Evolutionary conservation across 2,113 vertebrate genomes (phyloP).

Genomic region (Mirounga angustirostris): DNA sequence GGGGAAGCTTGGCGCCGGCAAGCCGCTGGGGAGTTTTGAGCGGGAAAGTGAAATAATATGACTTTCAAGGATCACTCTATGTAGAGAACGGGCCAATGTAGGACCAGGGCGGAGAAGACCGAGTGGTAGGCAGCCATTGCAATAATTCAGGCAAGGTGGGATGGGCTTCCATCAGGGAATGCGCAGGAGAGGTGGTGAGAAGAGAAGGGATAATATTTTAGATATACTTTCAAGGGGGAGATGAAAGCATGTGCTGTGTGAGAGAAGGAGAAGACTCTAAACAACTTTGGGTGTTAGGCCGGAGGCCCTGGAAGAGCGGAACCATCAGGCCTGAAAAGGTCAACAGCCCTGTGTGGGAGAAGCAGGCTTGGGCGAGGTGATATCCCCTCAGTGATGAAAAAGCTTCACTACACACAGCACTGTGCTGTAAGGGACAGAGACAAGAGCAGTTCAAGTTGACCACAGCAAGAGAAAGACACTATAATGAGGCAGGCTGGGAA

Average conservation of each 20-base stretch:
- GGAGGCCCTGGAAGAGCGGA: background rate
- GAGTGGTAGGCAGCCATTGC: background rate
- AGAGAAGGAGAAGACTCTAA: background rate
- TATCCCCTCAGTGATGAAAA: background rate
- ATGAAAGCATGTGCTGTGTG: background rate
- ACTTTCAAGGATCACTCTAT: background rate
- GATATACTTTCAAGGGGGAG: background rate
- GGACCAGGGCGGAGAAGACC: no score
- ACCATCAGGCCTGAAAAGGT: background rate
- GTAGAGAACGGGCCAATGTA: background rate
- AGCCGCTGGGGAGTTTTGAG: background rate
- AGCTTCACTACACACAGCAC: background rate
- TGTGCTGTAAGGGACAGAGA: background rate
- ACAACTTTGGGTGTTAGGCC: background rate
- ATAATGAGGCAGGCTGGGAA: background rate
- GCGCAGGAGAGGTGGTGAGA: rapidly evolving
- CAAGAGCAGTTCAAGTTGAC: background rate
- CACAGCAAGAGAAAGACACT: background rate
- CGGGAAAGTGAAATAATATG: background rate
- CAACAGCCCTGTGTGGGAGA: background rate
- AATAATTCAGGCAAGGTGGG: rapidly evolving
- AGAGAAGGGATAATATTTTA: no score
- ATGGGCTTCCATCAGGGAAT: no score
- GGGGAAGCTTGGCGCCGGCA: background rate
- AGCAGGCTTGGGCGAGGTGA: no score